Evolutionary conservation across 2,888 invertebrate species (phyloP).

Genomic region (Hirtodrosophila duncani): DNA sequence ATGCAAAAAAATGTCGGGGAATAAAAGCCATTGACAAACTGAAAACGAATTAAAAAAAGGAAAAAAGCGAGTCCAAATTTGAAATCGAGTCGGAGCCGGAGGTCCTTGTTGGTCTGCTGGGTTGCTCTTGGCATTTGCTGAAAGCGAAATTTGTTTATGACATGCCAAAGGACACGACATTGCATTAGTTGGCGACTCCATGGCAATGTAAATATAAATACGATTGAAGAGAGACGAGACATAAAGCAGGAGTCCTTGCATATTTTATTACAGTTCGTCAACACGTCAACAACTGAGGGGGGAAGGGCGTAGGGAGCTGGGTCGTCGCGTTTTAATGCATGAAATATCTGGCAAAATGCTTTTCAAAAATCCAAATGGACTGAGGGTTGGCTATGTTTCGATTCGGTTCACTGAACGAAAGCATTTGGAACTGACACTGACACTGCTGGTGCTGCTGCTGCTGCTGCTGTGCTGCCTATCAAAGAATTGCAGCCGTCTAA

Average conservation of each 20-base stretch:
- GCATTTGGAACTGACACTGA: conserved; percentile 16
- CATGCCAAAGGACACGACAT: conserved; percentile 21
- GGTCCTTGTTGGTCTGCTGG: conserved; percentile 3
- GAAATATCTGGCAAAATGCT: too few relatives aligned
- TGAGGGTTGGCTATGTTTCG: too few relatives aligned
- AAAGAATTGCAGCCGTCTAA: conserved; percentile 21
- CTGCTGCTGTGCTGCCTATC: conserved; percentile 33
- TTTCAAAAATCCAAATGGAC: too few relatives aligned
- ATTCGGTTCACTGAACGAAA: conserved; percentile 1
- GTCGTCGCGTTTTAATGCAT: too few relatives aligned
- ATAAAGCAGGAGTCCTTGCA: too few relatives aligned
- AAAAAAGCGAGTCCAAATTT: conserved; percentile 4
- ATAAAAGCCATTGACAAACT: conserved; percentile 1
- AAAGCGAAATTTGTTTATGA: conserved; percentile 34
- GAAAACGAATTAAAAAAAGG: conserved; percentile 25
- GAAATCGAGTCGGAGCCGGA: conserved; percentile 3
- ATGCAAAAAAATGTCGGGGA: conserved; percentile 23
- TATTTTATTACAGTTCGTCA: too few relatives aligned
- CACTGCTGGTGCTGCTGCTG: too few relatives aligned
- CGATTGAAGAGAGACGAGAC: too few relatives aligned
- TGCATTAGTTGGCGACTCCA: too few relatives aligned
- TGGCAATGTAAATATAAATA: too few relatives aligned
- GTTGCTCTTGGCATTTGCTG: conserved; percentile 10
- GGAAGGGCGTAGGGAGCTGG: too few relatives aligned
- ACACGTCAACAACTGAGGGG: not conserved